Conservation (phyloP, 2,113 vertebrate species). For the Hucho hucho region DNA sequence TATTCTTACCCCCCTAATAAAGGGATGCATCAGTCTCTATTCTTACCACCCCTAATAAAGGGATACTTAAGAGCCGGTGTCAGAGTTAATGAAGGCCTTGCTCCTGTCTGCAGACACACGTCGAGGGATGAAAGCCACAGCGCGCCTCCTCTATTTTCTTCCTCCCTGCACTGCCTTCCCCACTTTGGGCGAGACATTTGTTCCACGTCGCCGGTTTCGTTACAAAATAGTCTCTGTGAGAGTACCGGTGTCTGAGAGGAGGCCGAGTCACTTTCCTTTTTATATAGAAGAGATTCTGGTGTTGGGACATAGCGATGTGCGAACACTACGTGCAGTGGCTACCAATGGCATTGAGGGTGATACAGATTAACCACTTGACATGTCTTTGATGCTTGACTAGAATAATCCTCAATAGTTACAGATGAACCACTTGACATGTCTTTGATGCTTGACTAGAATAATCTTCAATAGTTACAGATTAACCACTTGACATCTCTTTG, state of each 20-base stretch:
- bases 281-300: too few species aligned
- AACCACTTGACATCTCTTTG: too few species aligned
- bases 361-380: too few species aligned
- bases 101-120: not conserved
- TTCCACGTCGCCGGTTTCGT: not conserved
- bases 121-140: not conserved
- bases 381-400: too few species aligned
- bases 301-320: not conserved
- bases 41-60: slow-evolving; percentile 5
- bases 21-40: slow-evolving; percentile 14
- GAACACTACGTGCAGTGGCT: too few species aligned
- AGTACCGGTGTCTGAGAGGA: not conserved
- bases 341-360: too few species aligned
- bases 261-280: too few species aligned
- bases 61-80: slow-evolving; percentile 15
- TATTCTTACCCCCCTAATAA: slow-evolving; percentile 8
- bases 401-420: too few species aligned
- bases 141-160: not conserved
- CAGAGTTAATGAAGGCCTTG: slow-evolving; percentile 15
- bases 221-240: not conserved
- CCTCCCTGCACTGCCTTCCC: not conserved
- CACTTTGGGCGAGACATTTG: not conserved
- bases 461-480: too few species aligned
- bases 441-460: too few species aligned
- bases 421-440: too few species aligned